Conservation (phyloP, 2,888 invertebrate species). For the Leptinotarsa tumamoca region DNA sequence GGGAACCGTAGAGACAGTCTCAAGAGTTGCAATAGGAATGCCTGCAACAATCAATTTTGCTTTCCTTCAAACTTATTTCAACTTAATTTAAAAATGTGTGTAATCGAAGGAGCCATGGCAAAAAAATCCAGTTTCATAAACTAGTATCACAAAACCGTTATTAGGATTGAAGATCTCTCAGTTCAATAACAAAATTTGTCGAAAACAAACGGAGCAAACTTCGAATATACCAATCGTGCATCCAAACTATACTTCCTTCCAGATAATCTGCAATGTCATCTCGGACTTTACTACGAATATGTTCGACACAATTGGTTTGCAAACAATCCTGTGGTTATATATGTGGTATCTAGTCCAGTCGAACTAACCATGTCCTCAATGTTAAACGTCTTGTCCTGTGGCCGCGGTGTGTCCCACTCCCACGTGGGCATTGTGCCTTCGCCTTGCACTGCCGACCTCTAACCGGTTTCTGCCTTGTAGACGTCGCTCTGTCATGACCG, state of each 20-base stretch:
- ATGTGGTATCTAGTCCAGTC: constrained; percentile 23
- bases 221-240: no score
- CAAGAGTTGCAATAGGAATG: no score
- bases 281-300: background rate
- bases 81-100: no score
- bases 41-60: no score
- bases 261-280: background rate
- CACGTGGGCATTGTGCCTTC: constrained; percentile 48
- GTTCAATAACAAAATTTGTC: no score
- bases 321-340: constrained; percentile 12
- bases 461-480: constrained; percentile 57
- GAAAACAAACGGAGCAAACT: no score
- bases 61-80: no score
- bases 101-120: no score
- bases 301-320: background rate
- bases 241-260: background rate
- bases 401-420: constrained; percentile 43
- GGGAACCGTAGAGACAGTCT: no score
- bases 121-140: no score
- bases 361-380: constrained; percentile 29
- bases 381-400: constrained; percentile 32
- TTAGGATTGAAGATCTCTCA: no score
- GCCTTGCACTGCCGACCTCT: constrained; percentile 55
- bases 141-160: no score
- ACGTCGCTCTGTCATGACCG: constrained; percentile 43